Conservation (phyloP, 2,113 vertebrate species). For the Monarcha castaneiventris region DNA sequence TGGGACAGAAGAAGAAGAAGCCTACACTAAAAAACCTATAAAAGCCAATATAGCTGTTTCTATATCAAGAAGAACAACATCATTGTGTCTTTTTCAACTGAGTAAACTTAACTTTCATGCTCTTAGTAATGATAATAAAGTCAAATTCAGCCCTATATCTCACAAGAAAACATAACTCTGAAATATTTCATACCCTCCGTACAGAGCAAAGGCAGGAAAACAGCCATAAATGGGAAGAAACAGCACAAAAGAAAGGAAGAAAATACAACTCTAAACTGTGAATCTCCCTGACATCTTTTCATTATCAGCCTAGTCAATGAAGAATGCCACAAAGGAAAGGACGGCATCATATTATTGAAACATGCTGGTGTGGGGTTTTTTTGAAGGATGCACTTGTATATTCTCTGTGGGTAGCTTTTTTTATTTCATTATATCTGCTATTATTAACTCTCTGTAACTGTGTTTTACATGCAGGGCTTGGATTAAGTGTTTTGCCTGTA, state of each 20-base stretch:
- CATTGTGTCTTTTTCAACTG: constrained; percentile 7
- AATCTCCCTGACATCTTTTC: constrained; percentile 17
- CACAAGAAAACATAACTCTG: not conserved
- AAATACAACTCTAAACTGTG: not conserved
- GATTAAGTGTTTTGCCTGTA: not conserved
- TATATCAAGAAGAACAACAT: not conserved
- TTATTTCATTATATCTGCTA: not conserved
- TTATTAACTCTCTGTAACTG: not conserved
- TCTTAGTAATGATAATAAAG: constrained; percentile 20
- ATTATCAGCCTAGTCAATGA: constrained; percentile 1
- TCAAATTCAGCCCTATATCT: constrained; percentile 28
- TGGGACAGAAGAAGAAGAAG: constrained; percentile 26
- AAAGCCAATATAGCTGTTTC: not conserved
- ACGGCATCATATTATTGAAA: not conserved
- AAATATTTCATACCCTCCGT: constrained; percentile 11
- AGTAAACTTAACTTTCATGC: constrained; percentile 34
- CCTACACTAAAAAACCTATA: constrained; percentile 31
- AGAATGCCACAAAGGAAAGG: not conserved
- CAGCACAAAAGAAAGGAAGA: not conserved
- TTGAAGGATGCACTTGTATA: not conserved
- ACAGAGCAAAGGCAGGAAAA: not conserved
- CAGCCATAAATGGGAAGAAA: not conserved
- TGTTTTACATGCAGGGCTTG: not conserved
- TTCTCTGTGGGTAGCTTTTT: not conserved
- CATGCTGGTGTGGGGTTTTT: not conserved